These are phyloP conservation scores for Rafetus swinhoei DNA, from an alignment of 2,113 vertebrate species.

Conservation along the genomic window DNA sequence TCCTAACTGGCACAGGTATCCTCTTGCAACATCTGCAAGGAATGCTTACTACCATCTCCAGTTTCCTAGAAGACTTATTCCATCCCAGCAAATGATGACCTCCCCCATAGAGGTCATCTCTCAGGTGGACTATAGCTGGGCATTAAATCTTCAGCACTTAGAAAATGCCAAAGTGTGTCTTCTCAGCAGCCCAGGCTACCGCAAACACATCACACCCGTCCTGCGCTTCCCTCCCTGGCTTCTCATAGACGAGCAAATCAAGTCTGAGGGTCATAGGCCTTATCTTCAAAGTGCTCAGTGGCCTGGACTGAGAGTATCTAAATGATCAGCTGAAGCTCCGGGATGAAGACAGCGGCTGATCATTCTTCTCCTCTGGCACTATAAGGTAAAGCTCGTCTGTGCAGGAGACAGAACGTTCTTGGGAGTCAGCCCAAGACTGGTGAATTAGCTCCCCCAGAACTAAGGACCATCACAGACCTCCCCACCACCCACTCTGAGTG, in stretches of 20 bases:
- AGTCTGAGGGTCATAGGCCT: background rate
- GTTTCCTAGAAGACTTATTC: background rate
- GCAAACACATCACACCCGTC: background rate
- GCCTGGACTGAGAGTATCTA: background rate
- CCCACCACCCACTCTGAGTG: background rate
- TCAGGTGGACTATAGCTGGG: background rate
- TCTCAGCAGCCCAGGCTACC: background rate
- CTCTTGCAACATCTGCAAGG: background rate
- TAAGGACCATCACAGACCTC: background rate
- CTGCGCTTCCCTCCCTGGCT: background rate
- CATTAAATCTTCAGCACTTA: background rate
- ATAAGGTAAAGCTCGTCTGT: background rate
- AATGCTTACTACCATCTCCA: background rate
- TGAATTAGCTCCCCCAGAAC: background rate
- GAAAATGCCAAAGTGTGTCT: background rate
- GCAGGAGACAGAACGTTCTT: background rate
- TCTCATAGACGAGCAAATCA: background rate
- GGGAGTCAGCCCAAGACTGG: background rate
- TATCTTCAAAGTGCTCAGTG: background rate
- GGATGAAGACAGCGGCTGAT: background rate
- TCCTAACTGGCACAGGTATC: background rate
- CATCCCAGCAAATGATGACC: background rate
- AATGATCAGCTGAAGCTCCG: background rate
- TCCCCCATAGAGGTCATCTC: background rate
- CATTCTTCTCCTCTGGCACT: background rate